phyloP scores from a whole-genome alignment of 2,113 vertebrate species.

The Myrmecophaga tridactyla region DNA sequence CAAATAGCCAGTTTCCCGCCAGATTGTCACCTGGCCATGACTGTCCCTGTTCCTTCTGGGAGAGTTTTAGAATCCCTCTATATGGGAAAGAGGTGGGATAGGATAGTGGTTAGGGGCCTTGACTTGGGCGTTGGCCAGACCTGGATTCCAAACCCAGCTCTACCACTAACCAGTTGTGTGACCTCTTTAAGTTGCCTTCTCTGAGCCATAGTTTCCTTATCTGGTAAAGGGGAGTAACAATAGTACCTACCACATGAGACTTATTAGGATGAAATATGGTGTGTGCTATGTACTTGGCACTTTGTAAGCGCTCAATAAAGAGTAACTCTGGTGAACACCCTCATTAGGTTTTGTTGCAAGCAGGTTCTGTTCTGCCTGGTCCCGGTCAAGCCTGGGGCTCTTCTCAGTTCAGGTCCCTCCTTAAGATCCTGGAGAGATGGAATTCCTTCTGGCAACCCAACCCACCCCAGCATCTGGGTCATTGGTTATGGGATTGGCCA shows the following conservation, averaged over 20 bases:
- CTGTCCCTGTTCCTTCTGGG: conserved; percentile 3
- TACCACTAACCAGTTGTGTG: conserved; percentile 29
- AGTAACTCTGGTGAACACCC: neutral
- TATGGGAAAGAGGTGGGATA: conserved; percentile 25
- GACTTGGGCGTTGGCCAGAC: neutral
- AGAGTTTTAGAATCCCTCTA: conserved; percentile 41
- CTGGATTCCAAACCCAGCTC: conserved; percentile 52
- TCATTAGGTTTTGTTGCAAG: conserved; percentile 21
- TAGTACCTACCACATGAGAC: neutral
- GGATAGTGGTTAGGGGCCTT: neutral
- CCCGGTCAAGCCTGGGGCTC: neutral
- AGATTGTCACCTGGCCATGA: neutral
- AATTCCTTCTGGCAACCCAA: conserved; percentile 31
- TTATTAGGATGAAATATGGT: conserved; percentile 34
- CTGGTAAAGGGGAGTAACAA: conserved; percentile 21
- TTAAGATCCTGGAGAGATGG: conserved; percentile 34
- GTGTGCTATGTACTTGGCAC: neutral
- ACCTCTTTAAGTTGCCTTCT: conserved; percentile 51
- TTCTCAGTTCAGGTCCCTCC: conserved; percentile 26
- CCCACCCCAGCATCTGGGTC: conserved; percentile 1
- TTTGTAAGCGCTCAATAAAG: conserved; percentile 3
- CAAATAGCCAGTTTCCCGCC: conserved; percentile 8
- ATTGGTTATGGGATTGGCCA: conserved; percentile 17
- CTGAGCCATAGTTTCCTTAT: conserved; percentile 39
- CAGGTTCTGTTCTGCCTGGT: conserved; percentile 14